Evolutionary conservation across 92 coral and sea anemone species (phyloP), one percentile per base, ranked within the genome.

Genomic region (Palythoa heliodiscus): DNA sequence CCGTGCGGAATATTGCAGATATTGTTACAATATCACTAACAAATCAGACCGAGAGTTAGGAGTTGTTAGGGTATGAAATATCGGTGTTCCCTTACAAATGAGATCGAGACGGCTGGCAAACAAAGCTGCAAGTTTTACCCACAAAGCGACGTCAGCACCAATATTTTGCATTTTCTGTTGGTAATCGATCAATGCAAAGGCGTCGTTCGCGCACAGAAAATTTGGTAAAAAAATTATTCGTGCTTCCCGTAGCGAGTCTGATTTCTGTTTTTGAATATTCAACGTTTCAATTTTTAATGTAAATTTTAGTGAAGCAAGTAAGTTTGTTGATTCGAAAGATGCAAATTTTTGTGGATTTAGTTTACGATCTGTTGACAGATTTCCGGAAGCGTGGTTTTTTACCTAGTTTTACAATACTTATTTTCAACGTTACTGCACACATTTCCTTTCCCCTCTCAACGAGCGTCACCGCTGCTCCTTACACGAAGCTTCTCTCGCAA

Each of bases 121-220:
- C 74, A 80, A 76, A 66, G 74, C 73, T n/a, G 58, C 60, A 38
- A 60, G 71, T 24, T 60, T 47, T 24, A 22, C 22, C 71, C 74
- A 67, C 84, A 80, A 80, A 66, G 40, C 74, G 48, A 48, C 25
- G 23, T 80, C 84, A 63, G 29, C 84, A 80, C 39, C 60, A 80
- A 64, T 2, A 19, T 38, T 77, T 77, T 43, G 52, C 48, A 17
- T 12, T 76, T 47, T 52, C 23, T 25, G 54, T 43, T 73, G n/a
- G 19, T 25, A 7, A 54, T 24, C 20, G 22, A 4, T 80, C 70
- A 35, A 23, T 20, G 60, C 19, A 4, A 14, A 43, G 2, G 22
- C 73, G 80, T 23, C 80, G 22, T 53, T 75, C 52, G 60, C 80
- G 16, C 35, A 11, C 39, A 25, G 13, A 55, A 24, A 52, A 24